Evolutionary conservation across 1,140 invertebrate species (phyloP).

Genomic region (Gryllus bimaculatus): DNA sequence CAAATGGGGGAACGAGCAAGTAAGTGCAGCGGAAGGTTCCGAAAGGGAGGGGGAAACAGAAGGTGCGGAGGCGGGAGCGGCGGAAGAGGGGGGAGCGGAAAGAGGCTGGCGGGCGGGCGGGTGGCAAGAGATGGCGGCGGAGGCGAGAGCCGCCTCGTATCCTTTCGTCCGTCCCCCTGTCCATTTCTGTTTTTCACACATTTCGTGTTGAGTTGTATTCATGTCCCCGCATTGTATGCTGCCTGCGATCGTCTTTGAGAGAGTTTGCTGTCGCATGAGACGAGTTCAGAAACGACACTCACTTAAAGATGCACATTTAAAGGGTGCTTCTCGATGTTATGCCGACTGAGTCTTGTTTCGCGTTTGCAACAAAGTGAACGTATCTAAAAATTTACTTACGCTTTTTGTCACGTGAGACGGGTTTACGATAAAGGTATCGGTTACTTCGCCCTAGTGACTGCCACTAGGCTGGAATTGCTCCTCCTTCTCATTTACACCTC

Average conservation of each 20-base stretch:
- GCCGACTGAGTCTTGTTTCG: neutral
- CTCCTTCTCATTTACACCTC: constrained; percentile 1
- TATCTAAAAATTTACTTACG: neutral
- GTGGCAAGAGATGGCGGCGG: neutral
- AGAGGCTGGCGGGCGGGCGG: neutral
- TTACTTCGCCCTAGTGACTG: neutral
- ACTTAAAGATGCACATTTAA: no score
- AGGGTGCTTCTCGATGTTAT: no score
- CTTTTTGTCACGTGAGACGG: no score
- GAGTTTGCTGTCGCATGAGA: neutral
- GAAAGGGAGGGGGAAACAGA: neutral
- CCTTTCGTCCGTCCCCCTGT: neutral
- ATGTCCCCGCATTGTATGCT: neutral
- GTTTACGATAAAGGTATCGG: neutral
- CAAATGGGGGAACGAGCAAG: neutral
- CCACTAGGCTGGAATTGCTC: neutral
- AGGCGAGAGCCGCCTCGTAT: neutral
- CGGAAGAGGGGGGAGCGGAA: neutral
- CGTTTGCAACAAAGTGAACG: neutral
- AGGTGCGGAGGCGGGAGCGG: neutral
- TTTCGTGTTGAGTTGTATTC: neutral
- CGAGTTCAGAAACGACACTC: neutral
- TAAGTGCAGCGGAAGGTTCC: neutral
- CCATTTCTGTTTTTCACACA: neutral
- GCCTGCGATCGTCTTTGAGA: neutral